Base-by-base conservation (phyloP, 2,888 invertebrate species). In the Gandaritis pyraliata region DNA sequence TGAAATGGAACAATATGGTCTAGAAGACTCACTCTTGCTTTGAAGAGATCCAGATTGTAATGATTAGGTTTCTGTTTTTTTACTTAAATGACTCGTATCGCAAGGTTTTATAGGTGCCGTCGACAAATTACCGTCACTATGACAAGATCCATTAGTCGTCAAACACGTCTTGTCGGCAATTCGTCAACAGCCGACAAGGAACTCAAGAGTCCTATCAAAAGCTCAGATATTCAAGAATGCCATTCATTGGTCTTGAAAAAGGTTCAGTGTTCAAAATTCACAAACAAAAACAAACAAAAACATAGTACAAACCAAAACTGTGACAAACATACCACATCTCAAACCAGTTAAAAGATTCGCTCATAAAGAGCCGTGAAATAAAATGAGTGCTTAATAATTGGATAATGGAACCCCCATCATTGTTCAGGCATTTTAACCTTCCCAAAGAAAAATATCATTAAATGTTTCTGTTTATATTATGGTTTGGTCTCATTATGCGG, bases 401-500 rank as follows among this genome's bases (percentile, higher is more conserved):
- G 46, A 54, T 46, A 62, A 62, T 58, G 54, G 33, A 58, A 53
- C 36, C 46, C 18, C 12, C 29, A 56, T 46, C 49, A 47, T 47
- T 38, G 43, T 38, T 47, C 38, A 48, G 52, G 23, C 48, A 52
- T 52, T 41, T 49, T 16, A 43, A 11, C 29, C 49, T 41, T 49
- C 18, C 45, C 38, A 46, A 55, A 55, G 39, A 61, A 58, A 61
- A 58, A 58, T 52, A 53, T 8, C 54, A 46, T 51, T 39, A 58
- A 45, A 46, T 58, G 18, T 54, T 49, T 53, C 16, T 39, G 47
- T 56, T 33, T 23, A 23, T 56, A 45, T n/a, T 38, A 16, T 61
- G 62, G 70, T 64, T 71, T 48, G 38, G 29, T 49, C 45, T 52
- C 56, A 36, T 56, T 47, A 66, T 54, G 50, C 53, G 47, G 59